A percentile compares a stretch with the other conserved stretches of the same genome.
These are phyloP conservation scores for Microtus pennsylvanicus DNA, from an alignment of 2,113 vertebrate genomes.

Conservation along the genomic window DNA sequence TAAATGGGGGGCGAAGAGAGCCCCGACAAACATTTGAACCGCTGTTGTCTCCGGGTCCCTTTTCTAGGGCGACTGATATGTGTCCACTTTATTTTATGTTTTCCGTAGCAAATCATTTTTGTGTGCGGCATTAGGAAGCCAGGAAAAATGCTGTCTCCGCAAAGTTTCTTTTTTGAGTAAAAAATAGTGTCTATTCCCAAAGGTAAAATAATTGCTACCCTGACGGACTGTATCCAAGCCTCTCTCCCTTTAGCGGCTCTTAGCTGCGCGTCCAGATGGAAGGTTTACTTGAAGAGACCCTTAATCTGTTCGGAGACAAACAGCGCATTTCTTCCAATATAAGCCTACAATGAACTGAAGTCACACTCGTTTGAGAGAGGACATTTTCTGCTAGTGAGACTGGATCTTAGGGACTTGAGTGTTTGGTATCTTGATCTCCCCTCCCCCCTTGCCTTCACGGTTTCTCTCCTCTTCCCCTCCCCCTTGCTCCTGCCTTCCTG, in stretches of 20 bases:
- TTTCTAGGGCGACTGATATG: constrained; percentile 26
- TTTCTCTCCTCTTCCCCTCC: neutral
- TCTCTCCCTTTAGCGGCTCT: constrained; percentile 65
- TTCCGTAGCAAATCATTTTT: constrained; percentile 57
- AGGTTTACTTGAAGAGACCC: constrained; percentile 71
- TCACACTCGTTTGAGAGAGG: neutral
- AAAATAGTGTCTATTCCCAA: constrained; percentile 82
- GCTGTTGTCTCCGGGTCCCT: constrained; percentile 18
- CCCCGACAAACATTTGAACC: constrained; percentile 3
- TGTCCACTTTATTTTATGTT: constrained; percentile 13
- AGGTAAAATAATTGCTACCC: constrained; percentile 80
- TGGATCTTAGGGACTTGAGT: neutral
- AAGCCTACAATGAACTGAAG: constrained; percentile 36
- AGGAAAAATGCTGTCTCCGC: constrained; percentile 79
- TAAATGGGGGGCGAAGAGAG: neutral
- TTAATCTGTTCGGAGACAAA: constrained; percentile 75
- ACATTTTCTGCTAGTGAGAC: neutral
- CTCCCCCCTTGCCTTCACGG: accelerated
- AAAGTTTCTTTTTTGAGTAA: constrained; percentile 76
- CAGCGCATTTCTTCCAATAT: constrained; percentile 55
- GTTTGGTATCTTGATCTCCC: neutral
- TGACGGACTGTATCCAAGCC: constrained; percentile 57
- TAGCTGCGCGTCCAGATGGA: constrained; percentile 76
- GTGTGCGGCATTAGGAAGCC: constrained; percentile 28
- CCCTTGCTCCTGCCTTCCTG: neutral